Conservation (phyloP, 2,797 vertebrate genomes). For the Cryptoprocta ferox region DNA sequence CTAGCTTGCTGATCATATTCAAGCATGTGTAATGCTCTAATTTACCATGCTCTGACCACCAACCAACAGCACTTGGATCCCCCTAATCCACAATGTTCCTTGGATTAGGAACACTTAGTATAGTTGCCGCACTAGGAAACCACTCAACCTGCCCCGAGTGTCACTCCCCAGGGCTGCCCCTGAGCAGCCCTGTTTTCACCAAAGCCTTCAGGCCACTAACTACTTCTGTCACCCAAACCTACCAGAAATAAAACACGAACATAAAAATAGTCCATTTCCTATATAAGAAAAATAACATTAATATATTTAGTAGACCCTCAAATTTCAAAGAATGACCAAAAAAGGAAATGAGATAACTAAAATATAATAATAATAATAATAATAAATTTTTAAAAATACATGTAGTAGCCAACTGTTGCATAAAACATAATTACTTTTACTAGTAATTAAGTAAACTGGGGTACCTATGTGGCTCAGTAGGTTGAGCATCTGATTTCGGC, state of each 20-base stretch:
- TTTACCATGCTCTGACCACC: background rate
- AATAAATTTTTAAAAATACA: background rate
- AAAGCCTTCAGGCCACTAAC: background rate
- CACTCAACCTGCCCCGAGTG: background rate
- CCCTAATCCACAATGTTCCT: too few relatives aligned
- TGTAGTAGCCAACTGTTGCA: background rate
- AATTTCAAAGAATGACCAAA: background rate
- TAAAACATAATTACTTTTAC: background rate
- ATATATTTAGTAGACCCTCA: background rate
- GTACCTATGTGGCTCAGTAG: too few relatives aligned
- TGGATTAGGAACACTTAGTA: background rate
- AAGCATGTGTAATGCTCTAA: background rate
- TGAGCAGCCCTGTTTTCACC: background rate
- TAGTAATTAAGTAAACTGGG: background rate
- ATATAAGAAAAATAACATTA: background rate
- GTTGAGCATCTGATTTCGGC: too few relatives aligned
- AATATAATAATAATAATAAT: background rate
- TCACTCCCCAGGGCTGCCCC: too few relatives aligned
- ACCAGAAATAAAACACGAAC: background rate
- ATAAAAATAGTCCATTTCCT: background rate
- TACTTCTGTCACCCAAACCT: background rate
- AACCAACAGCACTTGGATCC: background rate
- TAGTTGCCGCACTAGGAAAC: too few relatives aligned
- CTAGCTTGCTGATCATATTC: background rate
- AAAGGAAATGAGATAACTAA: background rate